Base-by-base conservation (phyloP, 1,140 invertebrate species). In the Eriocheir sinensis region DNA sequence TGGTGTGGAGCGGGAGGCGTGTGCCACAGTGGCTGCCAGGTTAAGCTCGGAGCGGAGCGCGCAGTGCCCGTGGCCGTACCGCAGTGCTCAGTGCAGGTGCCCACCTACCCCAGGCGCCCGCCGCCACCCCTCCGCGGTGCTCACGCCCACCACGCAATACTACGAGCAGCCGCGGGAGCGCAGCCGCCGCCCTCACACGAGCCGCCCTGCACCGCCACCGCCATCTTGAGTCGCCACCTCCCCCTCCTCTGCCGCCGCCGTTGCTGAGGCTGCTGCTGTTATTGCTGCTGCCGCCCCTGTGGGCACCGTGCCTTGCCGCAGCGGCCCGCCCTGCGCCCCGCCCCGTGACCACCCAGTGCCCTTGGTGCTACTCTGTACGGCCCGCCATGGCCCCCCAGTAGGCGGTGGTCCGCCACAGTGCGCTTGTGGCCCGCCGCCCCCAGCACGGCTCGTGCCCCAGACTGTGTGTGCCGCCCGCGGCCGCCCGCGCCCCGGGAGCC, bases 401-500 rank as follows among this genome's bases (percentile, higher is more conserved):
- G 53, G 48, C 41, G 32, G 41, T 38, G 41, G 89, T 89, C 48
- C 48, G 91, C 91, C 91, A 92, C 79, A 53, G 91, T 92, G 91
- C 48, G 79, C 15, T 53, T 44, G 92, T 93, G 86, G 85, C 30
- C 12, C 89, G 36, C 30, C 92, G 40, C 41, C 86, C 92, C 85
- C 48, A 92, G 91, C 72, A 92, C 48, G 91, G 86, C 83, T 72
- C 85, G 81, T 83, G 81, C 92, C 92, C 38, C 85, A 34, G 85
- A 32, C 83, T 93, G 93, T 94, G 93, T 85, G 89, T 91, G 93
- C 89, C 93, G 89, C 89, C 89, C 89, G 89, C 81, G 89, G 93
- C 89, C 81, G 89, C 89, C 93, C 79, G 93, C 79, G 81, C 93
- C 89, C 93, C 93, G 93, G 93, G 80, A 94, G 44, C 93, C 89